Evolutionary conservation across 2,797 vertebrate genomes (phyloP).

Genomic region (Falco peregrinus): DNA sequence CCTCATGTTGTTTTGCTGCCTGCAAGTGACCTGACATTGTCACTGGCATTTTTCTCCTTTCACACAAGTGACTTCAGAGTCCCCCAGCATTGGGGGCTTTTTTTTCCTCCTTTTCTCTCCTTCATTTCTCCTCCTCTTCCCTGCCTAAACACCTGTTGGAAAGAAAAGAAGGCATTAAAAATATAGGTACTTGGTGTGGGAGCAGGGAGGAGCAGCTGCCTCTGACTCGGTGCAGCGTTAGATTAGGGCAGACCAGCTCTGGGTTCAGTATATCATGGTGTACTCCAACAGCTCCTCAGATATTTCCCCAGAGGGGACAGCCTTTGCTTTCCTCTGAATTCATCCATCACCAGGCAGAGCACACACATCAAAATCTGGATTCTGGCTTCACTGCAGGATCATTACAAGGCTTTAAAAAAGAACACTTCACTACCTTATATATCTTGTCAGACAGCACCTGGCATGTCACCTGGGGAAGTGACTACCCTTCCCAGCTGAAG

Average conservation of each 20-base stretch:
- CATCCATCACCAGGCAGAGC: neutral
- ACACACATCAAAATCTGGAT: neutral
- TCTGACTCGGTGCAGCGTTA: neutral
- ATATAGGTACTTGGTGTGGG: neutral
- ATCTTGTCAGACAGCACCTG: conserved; percentile 5
- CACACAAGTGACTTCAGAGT: neutral
- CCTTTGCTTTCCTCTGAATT: conserved; percentile 26
- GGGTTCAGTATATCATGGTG: neutral
- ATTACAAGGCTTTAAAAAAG: neutral
- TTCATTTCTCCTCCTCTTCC: neutral
- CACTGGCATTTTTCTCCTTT: neutral
- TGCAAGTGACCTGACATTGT: neutral
- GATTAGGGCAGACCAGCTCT: neutral
- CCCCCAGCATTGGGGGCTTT: rapidly evolving
- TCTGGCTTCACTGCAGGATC: neutral
- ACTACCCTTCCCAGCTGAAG: neutral
- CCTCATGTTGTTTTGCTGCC: neutral
- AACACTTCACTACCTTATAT: neutral
- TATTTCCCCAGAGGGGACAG: conserved; percentile 24
- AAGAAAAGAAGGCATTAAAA: neutral
- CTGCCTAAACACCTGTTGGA: neutral
- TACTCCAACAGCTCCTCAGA: neutral
- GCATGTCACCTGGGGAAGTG: neutral
- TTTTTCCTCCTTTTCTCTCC: neutral
- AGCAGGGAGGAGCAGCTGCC: neutral